Evolutionary conservation across 2,888 invertebrate species (phyloP), one percentile per base, ranked within the genome.

Genomic region (Cloeon dipterum): DNA sequence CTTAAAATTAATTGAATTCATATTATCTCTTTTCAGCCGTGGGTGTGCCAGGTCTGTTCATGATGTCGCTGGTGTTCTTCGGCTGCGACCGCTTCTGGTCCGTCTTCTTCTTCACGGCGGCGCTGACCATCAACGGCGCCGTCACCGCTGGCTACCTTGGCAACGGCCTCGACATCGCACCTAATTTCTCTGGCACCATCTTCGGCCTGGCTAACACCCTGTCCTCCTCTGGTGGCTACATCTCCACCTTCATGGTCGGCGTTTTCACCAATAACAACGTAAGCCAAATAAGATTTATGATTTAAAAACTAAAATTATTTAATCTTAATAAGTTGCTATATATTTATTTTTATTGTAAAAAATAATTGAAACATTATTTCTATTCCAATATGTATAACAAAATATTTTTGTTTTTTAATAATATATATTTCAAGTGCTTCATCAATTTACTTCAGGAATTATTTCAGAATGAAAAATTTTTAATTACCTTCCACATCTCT

Each of bases 121-220:
- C 82, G 1, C 58, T 85, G 18, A 82, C 82, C 44, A 68, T 82
- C 48, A 83, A 83, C 55, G 86, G 86, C 16, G 81, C 75, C 0
- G 81, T 83, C 13, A 81, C 82, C 0, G 81, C 78, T 8, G 85
- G 85, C 1, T 85, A 83, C 54, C 64, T 83, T 20, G 76, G 82
- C 42, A 85, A 85, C 50, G 82, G 79, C 10, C 59, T 86, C 18
- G 85, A 86, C 48, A 82, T 86, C 46, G 83, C 85, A 3, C 85
- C 85, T 1, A 82, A 83, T 53, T 86, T 81, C 52, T 79, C 82
- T 37, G 57, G 56, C 44, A 85, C 85, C 2, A 82, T 86, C 43
- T 83, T 85, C 54, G 85, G 85, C 26, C 61, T 86, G 61, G 82
- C 83, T n/a, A 85, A 85, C 50, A 81, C 82, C 0, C 55, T 83